These are phyloP conservation scores for Taurulus bubalis DNA, from an alignment of 2,113 vertebrate species.

Conservation along the genomic window DNA sequence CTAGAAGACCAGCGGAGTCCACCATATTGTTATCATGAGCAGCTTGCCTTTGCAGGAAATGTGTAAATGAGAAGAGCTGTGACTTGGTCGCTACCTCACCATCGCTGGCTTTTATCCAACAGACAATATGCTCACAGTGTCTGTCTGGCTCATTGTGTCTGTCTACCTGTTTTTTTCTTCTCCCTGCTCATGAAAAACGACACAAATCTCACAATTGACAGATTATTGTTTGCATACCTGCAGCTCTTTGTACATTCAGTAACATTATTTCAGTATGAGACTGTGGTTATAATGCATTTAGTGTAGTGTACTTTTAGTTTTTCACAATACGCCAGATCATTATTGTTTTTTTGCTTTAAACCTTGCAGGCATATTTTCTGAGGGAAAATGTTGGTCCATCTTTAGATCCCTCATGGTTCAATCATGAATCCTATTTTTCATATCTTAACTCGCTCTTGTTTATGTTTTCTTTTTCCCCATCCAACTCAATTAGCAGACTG, in stretches of 20 bases:
- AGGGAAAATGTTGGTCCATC: neutral
- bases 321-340: neutral
- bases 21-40: constrained; percentile 60
- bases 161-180: neutral
- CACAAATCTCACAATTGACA: neutral
- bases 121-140: constrained; percentile 41
- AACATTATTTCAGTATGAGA: neutral
- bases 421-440: neutral
- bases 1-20: constrained; percentile 29
- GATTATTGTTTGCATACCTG: neutral
- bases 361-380: neutral
- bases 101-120: constrained; percentile 58
- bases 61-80: constrained; percentile 62
- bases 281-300: neutral
- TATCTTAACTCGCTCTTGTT: neutral
- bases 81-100: constrained; percentile 52
- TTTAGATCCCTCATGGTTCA: neutral
- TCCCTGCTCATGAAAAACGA: neutral
- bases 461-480: neutral
- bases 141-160: constrained; percentile 36
- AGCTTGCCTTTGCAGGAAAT: constrained; percentile 65
- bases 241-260: neutral
- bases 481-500: neutral
- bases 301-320: neutral
- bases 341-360: neutral